phyloP scores from a whole-genome alignment of 2,797 vertebrate species.

The Vipera latastei region DNA sequence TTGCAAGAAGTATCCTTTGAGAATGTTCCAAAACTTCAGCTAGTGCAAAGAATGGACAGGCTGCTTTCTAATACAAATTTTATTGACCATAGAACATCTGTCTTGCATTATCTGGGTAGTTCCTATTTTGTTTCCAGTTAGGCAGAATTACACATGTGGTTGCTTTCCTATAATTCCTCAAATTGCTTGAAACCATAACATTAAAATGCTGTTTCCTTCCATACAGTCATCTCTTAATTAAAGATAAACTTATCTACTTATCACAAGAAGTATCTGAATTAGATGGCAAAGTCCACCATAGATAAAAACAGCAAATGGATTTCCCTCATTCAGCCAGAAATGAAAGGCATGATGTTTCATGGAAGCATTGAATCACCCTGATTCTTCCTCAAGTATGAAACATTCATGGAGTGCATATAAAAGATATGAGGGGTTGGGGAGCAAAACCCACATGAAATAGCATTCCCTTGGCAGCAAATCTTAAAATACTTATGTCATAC shows the following conservation, averaged over 20 bases:
- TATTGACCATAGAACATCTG: not conserved
- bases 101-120: not conserved
- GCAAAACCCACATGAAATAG: not conserved
- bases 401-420: not conserved
- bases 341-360: not conserved
- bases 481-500: not conserved
- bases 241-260: not conserved
- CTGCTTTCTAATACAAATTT: conserved; percentile 30
- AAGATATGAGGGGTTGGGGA: not conserved
- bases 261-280: not conserved
- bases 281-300: not conserved
- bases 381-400: not conserved
- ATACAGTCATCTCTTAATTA: not conserved
- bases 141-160: not conserved
- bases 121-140: not conserved
- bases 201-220: not conserved
- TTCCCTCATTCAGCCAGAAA: not conserved
- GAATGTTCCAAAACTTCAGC: not conserved
- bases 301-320: not conserved
- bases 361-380: not conserved
- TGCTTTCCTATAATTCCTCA: not conserved
- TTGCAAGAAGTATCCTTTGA: not conserved
- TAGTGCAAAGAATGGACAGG: conserved; percentile 13
- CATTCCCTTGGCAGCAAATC: not conserved
- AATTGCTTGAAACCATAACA: not conserved